These are phyloP conservation scores for Schizotus pectinicornis DNA, from an alignment of 2,888 invertebrate genomes.

Conservation along the genomic window DNA sequence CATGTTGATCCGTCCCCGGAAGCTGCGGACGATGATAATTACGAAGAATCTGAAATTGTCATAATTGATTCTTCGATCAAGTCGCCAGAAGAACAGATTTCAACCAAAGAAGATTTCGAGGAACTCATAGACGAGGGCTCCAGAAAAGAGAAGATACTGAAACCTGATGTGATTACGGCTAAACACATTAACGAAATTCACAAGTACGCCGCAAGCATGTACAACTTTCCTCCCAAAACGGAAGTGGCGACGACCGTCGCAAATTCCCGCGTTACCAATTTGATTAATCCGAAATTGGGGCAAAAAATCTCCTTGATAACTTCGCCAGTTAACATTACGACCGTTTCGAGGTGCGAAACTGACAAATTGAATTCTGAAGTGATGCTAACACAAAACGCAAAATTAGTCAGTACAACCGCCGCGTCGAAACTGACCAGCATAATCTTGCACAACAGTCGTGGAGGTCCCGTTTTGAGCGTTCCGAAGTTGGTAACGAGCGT, in stretches of 20 bases:
- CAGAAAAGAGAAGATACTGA: conserved; percentile 60
- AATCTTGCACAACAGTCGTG: conserved; percentile 47
- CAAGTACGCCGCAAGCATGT: conserved; percentile 49
- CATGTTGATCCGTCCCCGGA: conserved; percentile 57
- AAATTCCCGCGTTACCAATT: conserved; percentile 14
- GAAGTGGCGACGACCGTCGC: conserved; percentile 25
- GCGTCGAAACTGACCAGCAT: conserved; percentile 49
- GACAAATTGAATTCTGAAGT: conserved; percentile 40
- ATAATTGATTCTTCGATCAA: conserved; percentile 67
- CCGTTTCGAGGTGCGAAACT: conserved; percentile 27
- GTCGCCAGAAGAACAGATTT: conserved; percentile 69
- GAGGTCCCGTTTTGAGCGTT: conserved; percentile 50
- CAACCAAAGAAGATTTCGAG: conserved; percentile 71
- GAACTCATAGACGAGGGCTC: conserved; percentile 69
- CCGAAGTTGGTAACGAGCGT: conserved; percentile 51
- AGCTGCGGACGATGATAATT: conserved; percentile 59
- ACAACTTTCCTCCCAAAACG: conserved; percentile 43
- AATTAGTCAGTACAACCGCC: conserved; percentile 44
- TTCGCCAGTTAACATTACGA: conserved; percentile 36
- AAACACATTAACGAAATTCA: conserved; percentile 55
- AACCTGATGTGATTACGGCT: conserved; percentile 47
- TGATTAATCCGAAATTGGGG: conserved; percentile 34
- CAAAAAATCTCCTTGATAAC: conserved; percentile 46
- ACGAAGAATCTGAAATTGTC: conserved; percentile 67
- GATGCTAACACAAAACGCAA: conserved; percentile 47